Evolutionary conservation across 1,140 invertebrate genomes (phyloP), one percentile per base, ranked within the genome.

Genomic region (Dolichoris vasculosae): DNA sequence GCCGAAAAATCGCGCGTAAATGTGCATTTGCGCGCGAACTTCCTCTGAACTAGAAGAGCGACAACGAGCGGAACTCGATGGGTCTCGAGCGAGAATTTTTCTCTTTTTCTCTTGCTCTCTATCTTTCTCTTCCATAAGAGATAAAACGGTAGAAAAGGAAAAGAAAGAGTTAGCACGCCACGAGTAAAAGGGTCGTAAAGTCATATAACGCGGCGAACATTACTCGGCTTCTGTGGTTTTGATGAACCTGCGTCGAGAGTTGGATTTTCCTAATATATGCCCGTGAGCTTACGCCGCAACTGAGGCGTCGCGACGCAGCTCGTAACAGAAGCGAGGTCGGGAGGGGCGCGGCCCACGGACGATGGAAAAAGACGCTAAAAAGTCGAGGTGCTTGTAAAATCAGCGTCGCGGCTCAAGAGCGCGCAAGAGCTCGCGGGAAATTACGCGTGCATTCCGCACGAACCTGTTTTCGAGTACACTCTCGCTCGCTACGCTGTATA

Each of bases 391-490:
- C 48, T 15, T 75, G 73, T 75, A 30, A 73, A 75, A 63, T 79
- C 77, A 55, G 48, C 35, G 51, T 79, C 77, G 55, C 23, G 13
- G 55, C 55, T 59, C 48, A 11, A 78, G 11, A 35, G 26, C 46
- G 46, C 46, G n/a, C 13, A 55, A 63, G 55, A 46, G 35, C 78
- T 67, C 78, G 59, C 78, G 78, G 55, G 40, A 64, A 67, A 79
- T 81, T 75, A 46, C 81, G 48, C 63, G 69, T 46, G 69, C 81
- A 82, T 82, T 73, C 81, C 81, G 80, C 43, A 71, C 80, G 81
- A 82, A 82, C 81, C 81, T 73, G 81, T 82, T 82, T 82, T 82
- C 81, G 81, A 82, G 81, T 73, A n/a, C 26, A 59, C 59, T n/a
- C 59, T 80, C 78, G 13, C 78, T 40, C 78, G 43, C 46, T 20